Percentiles rank a stretch among this genome's conserved stretches.
phyloP scores from a whole-genome alignment of 2,888 invertebrate genomes.

The Smittia sp. region DNA sequence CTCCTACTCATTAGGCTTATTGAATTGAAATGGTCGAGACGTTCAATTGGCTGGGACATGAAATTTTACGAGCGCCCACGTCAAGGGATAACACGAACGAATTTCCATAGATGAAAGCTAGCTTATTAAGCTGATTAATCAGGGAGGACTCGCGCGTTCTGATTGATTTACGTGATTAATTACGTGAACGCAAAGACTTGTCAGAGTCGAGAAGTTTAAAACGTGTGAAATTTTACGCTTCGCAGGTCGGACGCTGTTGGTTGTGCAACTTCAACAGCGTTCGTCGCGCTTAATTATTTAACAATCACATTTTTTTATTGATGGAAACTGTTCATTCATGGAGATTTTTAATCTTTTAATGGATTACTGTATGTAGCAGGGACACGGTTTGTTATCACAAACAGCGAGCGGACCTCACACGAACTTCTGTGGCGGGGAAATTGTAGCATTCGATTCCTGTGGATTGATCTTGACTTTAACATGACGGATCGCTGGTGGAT shows the following conservation, averaged over 20 bases:
- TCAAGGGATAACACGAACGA: neutral
- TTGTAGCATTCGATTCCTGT: too few species aligned
- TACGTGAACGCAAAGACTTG: neutral
- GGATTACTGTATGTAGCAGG: too few species aligned
- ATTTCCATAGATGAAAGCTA: neutral
- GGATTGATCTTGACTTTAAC: too few species aligned
- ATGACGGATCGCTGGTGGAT: too few species aligned
- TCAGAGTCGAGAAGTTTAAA: neutral
- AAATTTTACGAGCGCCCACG: neutral
- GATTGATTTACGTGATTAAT: constrained; percentile 38
- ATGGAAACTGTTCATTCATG: neutral
- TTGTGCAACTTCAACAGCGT: too few species aligned
- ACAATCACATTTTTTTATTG: too few species aligned
- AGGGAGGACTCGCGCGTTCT: neutral
- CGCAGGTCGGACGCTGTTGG: neutral
- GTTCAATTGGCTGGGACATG: neutral
- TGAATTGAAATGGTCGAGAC: constrained; percentile 16
- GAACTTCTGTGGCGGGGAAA: too few species aligned
- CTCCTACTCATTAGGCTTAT: constrained; percentile 30
- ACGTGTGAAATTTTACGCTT: neutral
- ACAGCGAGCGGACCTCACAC: too few species aligned
- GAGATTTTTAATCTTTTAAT: neutral
- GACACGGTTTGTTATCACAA: too few species aligned
- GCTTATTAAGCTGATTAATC: constrained; percentile 18
- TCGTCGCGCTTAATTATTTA: too few species aligned